Conservation (phyloP, 2,888 invertebrate genomes). For the Lithophane semibrunnea region DNA sequence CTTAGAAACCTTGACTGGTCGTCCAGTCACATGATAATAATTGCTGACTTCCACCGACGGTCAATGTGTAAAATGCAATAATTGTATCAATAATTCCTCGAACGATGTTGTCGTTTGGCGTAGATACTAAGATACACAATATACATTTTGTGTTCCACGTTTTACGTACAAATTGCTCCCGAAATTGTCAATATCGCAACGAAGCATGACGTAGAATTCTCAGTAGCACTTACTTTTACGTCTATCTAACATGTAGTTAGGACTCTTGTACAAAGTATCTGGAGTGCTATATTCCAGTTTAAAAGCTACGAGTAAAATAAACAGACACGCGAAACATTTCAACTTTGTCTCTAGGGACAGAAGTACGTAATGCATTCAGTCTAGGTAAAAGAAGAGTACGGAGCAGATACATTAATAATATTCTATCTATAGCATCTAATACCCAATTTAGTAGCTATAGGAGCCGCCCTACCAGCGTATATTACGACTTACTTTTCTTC, state of each 20-base stretch:
- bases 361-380: not conserved
- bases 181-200: not conserved
- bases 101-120: not conserved
- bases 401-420: not conserved
- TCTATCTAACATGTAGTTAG: not conserved
- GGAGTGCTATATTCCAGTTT: slow-evolving; percentile 18
- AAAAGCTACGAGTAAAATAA: slow-evolving; percentile 20
- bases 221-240: slow-evolving; percentile 6
- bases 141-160: no score
- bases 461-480: not conserved
- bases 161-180: not conserved
- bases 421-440: not conserved
- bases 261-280: slow-evolving; percentile 1
- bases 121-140: not conserved
- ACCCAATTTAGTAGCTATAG: not conserved
- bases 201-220: not conserved
- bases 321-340: slow-evolving; percentile 20
- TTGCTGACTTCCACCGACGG: slow-evolving; percentile 20
- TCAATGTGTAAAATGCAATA: slow-evolving; percentile 23
- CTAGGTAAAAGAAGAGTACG: slow-evolving; percentile 10
- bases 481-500: not conserved
- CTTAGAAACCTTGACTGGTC: slow-evolving; percentile 35
- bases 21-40: slow-evolving; percentile 23
- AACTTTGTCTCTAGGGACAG: slow-evolving; percentile 4
- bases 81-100: slow-evolving; percentile 43